Conservation (phyloP, 2,113 vertebrate genomes). For the Strix uralensis region DNA sequence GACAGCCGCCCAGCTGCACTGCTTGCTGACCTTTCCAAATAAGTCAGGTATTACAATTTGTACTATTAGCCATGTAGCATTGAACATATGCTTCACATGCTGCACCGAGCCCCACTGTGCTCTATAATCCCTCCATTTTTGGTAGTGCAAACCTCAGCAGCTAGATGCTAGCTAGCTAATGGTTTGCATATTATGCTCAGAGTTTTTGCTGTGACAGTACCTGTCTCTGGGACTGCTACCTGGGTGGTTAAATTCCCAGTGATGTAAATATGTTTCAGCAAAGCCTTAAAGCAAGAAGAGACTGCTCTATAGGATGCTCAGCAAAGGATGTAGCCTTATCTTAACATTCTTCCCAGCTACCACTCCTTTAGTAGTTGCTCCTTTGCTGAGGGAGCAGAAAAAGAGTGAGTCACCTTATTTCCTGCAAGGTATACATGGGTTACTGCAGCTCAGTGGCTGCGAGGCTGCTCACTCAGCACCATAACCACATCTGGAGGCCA, state of each 20-base stretch:
- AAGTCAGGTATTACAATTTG: background rate
- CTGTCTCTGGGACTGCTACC: background rate
- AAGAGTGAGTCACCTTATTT: background rate
- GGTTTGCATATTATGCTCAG: background rate
- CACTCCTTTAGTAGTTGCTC: background rate
- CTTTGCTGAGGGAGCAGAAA: background rate
- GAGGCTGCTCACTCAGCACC: fast-evolving
- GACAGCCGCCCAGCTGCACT: background rate
- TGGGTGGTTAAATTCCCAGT: background rate
- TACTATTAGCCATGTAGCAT: background rate
- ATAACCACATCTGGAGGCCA: background rate
- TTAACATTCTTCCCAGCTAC: background rate
- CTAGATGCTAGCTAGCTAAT: background rate
- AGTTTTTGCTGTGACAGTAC: background rate
- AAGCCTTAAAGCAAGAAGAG: background rate
- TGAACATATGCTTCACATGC: background rate
- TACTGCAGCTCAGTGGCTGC: background rate
- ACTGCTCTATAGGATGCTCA: background rate
- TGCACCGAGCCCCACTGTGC: background rate
- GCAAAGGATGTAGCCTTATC: background rate
- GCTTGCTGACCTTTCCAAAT: background rate
- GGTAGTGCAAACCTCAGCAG: background rate
- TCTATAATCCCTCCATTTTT: background rate
- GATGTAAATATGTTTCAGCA: background rate
- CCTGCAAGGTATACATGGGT: background rate